A percentile compares a stretch with the other conserved stretches of the same genome.
phyloP scores from a whole-genome alignment of 2,797 vertebrate genomes.

The Hoplostethus atlanticus region DNA sequence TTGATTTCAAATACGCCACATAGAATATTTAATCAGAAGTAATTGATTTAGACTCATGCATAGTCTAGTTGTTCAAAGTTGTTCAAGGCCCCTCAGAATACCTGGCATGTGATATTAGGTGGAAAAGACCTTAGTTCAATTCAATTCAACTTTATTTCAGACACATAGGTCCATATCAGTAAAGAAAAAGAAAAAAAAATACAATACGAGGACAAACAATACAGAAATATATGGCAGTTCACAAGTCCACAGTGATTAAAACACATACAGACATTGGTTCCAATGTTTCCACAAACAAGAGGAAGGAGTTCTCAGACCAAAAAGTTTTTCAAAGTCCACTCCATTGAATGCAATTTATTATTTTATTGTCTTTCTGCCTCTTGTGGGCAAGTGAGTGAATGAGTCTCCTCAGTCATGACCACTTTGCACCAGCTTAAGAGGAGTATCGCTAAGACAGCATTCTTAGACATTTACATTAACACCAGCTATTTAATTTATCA shows the following conservation, averaged over 20 bases:
- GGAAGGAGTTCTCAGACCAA: conserved; percentile 2
- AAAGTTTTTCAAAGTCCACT: background rate
- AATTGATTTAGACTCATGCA: conserved; percentile 41
- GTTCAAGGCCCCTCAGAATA: conserved; percentile 12
- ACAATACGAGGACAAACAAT: too few species aligned
- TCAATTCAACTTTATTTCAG: too few species aligned
- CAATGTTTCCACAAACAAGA: too few species aligned
- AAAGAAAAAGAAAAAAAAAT: too few species aligned
- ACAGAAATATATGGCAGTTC: too few species aligned
- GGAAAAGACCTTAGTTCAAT: conserved; percentile 1
- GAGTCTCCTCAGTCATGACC: background rate
- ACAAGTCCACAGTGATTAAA: background rate
- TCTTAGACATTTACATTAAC: background rate
- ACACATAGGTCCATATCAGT: too few species aligned
- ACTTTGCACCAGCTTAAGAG: background rate
- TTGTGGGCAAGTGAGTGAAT: background rate
- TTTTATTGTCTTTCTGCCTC: background rate
- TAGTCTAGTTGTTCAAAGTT: conserved; percentile 24
- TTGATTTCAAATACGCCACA: conserved; percentile 40
- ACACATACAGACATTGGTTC: too few species aligned
- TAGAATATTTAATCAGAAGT: conserved; percentile 50
- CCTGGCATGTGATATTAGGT: conserved; percentile 6
- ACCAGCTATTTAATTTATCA: background rate
- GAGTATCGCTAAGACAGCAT: background rate
- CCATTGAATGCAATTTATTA: background rate